phyloP scores from a whole-genome alignment of 2,797 vertebrate species.

The Anableps anableps region DNA sequence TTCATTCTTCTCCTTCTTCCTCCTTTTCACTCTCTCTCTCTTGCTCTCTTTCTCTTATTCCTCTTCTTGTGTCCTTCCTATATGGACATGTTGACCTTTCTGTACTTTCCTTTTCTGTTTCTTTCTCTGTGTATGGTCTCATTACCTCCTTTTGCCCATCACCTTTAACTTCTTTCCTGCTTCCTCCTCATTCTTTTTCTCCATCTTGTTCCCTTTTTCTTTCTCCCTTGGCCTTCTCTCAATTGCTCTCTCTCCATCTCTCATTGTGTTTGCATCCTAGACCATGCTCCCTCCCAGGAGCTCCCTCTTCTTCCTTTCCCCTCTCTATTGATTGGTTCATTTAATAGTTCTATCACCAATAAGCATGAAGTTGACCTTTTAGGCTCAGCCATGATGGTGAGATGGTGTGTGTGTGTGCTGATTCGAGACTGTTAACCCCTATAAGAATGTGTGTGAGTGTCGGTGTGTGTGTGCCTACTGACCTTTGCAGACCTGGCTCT shows the following conservation, averaged over 20 bases:
- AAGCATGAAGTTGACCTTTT: constrained; percentile 97
- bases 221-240: neutral
- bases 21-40: neutral
- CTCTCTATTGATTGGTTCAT: constrained; percentile 95
- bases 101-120: constrained; percentile 4
- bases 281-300: neutral
- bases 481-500: constrained; percentile 92
- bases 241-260: neutral
- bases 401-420: constrained; percentile 2
- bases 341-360: constrained; percentile 99
- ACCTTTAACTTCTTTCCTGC: constrained; percentile 1
- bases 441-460: constrained; percentile 3
- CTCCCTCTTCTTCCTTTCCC: constrained; percentile 64
- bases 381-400: constrained; percentile 92
- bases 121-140: neutral
- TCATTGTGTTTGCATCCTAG: neutral
- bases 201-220: neutral
- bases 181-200: neutral
- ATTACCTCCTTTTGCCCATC: neutral
- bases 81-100: constrained; percentile 53
- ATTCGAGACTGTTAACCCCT: neutral
- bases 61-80: constrained; percentile 8
- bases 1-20: constrained; percentile 5
- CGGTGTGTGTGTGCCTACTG: constrained; percentile 61
- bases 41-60: neutral